Base-by-base conservation (phyloP, 2,888 invertebrate genomes). In the Drosophila niveifrons region DNA sequence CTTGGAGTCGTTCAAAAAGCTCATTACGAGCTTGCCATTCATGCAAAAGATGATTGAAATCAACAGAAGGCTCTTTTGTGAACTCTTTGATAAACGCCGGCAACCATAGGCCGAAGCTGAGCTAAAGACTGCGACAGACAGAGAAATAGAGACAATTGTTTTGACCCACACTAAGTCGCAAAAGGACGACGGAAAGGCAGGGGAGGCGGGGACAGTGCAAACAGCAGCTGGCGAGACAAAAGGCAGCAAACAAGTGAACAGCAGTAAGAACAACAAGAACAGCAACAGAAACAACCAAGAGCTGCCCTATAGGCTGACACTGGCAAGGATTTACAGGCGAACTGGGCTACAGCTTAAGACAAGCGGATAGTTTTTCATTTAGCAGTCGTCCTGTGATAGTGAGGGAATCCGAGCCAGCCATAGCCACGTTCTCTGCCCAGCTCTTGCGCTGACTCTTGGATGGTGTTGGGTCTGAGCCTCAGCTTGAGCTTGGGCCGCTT, bases 331-430 rank as follows among this genome's bases (percentile, higher is more conserved):
- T 73, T 85, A 51, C 44, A 48, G 44, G 36, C 31, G 15, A 53
- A 28, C 44, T 13, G 17, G 55, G 34, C 62, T 44, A 47, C 50
- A 59, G 72, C 70, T 57, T 73, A 74, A 76, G 70, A 74, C 71
- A 65, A 64, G 64, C 57, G 64, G 58, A 83, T 83, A 83, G 89
- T 83, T 83, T 88, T 72, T 87, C 87, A 78, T 75, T 78, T 63
- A 62, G 76, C 66, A 48, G 50, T 41, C 29, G 43, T 8, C 36
- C 23, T 23, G 23, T 31, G 23, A 36, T 36, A 31, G 57, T 47
- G 28, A 3, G 9, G 8, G 41, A 53, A 43, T 29, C 8, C n/a
- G 11, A 11, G 28, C 52, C 23, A 10, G 39, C 52, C 28, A 39
- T 13, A 11, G 53, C 53, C 41, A 52, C 29, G 44, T 63, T 34